phyloP scores from a whole-genome alignment of 2,113 vertebrate species.

The Irena cyanogastra region DNA sequence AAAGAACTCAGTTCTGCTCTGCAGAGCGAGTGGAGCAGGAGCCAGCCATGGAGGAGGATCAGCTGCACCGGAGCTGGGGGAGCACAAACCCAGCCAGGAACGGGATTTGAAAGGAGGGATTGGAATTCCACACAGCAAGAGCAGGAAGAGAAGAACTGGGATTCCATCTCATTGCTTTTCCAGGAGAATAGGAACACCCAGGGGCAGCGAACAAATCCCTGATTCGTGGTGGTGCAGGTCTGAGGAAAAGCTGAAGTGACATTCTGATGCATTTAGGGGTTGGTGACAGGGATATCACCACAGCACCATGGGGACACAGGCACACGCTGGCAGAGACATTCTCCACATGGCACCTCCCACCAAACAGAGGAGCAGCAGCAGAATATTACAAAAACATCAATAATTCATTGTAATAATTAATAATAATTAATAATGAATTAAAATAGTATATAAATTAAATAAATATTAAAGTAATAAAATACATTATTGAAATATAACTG shows the following conservation, averaged over 20 bases:
- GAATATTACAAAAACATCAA: accelerated
- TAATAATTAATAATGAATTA: too few species aligned
- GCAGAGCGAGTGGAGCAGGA: background rate
- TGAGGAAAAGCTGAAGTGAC: background rate
- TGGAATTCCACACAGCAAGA: background rate
- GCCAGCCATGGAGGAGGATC: background rate
- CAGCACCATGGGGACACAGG: background rate
- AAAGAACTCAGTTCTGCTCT: background rate
- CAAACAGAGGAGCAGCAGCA: background rate
- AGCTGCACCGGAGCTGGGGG: background rate
- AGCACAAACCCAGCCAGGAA: background rate
- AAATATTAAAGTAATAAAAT: too few species aligned
- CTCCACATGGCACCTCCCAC: background rate
- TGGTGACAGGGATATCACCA: accelerated
- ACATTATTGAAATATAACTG: too few species aligned
- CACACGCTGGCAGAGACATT: accelerated
- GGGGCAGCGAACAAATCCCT: background rate
- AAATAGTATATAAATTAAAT: too few species aligned
- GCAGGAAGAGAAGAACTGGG: background rate
- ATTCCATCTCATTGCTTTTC: background rate
- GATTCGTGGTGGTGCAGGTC: background rate
- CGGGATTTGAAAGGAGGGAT: accelerated
- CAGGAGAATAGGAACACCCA: background rate
- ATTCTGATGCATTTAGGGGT: background rate
- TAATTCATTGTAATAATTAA: too few species aligned